phyloP scores from a whole-genome alignment of 92 coral and sea anemone genomes.

The Actinostola sp. region DNA sequence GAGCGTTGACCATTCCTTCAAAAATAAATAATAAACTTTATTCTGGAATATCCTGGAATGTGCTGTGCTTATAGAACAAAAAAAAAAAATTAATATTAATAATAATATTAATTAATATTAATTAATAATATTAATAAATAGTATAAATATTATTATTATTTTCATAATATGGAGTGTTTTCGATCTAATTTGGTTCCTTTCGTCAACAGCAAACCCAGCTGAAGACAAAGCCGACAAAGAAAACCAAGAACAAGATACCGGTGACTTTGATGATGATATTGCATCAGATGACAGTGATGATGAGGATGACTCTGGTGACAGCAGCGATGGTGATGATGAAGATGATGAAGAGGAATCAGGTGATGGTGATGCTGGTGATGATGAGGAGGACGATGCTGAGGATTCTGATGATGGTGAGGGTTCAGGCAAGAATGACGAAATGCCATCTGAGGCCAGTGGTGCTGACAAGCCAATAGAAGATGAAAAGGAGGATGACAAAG shows the following conservation, averaged over 20 bases:
- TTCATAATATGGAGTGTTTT: no score
- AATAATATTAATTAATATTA: no score
- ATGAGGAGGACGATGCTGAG: slow-evolving; percentile 48
- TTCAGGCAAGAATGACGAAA: slow-evolving; percentile 3
- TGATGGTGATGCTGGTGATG: slow-evolving; percentile 44
- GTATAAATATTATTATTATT: no score
- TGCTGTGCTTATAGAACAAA: neutral
- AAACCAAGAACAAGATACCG: slow-evolving; percentile 52
- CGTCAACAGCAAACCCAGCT: neutral
- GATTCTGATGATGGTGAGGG: slow-evolving; percentile 50
- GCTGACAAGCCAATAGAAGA: slow-evolving; percentile 47
- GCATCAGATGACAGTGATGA: slow-evolving; percentile 43
- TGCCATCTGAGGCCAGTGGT: slow-evolving; percentile 11
- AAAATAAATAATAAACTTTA: no score
- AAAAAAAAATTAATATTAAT: no score
- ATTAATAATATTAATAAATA: no score
- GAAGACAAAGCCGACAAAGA: slow-evolving; percentile 33
- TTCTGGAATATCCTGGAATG: no score
- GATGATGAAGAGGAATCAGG: slow-evolving; percentile 61
- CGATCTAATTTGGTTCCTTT: no score
- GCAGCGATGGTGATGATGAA: slow-evolving; percentile 52
- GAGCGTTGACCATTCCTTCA: no score
- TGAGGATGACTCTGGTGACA: slow-evolving; percentile 44
- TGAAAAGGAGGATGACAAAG: slow-evolving; percentile 50
- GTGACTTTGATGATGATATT: slow-evolving; percentile 53